phyloP scores from a whole-genome alignment of 2,797 vertebrate species.

The Masticophis lateralis region DNA sequence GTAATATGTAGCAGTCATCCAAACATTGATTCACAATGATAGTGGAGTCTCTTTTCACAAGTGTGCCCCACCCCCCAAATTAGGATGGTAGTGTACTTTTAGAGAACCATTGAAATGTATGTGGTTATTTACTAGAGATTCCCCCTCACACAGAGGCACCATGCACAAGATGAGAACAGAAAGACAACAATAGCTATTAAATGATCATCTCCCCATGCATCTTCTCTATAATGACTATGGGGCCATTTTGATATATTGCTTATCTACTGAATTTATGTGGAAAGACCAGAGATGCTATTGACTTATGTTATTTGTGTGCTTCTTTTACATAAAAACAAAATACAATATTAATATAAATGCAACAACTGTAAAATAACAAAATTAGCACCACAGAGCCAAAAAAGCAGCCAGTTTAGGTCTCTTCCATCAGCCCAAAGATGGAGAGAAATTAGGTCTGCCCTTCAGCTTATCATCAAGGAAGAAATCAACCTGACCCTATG shows the following conservation, averaged over 20 bases:
- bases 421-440: not conserved
- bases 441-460: not conserved
- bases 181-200: not conserved
- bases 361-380: not conserved
- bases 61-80: no score
- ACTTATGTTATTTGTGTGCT: not conserved
- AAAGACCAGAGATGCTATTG: not conserved
- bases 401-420: not conserved
- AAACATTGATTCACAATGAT: not conserved
- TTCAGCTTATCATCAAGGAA: not conserved
- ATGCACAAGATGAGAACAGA: not conserved
- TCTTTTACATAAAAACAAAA: not conserved
- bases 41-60: not conserved
- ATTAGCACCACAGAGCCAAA: not conserved
- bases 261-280: not conserved
- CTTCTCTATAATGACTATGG: not conserved
- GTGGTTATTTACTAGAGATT: not conserved
- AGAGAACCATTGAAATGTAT: not conserved
- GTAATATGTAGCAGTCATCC: not conserved
- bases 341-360: not conserved
- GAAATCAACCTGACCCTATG: not conserved
- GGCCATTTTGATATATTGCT: not conserved
- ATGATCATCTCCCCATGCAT: not conserved
- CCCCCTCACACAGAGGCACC: not conserved
- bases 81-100: not conserved